These are phyloP conservation scores for Electrophaes corylata DNA, from an alignment of 2,888 invertebrate species.

Conservation along the genomic window DNA sequence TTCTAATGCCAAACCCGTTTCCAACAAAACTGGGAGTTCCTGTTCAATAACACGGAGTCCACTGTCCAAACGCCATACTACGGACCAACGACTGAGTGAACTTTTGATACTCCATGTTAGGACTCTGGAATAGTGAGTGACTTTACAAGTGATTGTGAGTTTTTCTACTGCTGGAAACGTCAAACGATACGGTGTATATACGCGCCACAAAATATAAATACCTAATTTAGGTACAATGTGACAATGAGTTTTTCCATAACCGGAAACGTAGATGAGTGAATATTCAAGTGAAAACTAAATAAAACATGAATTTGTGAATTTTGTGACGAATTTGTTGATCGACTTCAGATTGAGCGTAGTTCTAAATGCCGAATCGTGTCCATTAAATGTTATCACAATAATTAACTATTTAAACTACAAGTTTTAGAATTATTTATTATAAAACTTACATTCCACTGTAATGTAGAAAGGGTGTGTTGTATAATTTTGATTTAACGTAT, in stretches of 20 bases:
- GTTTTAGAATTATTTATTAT: slow-evolving; percentile 60
- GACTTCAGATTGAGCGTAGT: slow-evolving; percentile 46
- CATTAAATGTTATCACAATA: slow-evolving; percentile 69
- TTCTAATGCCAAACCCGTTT: slow-evolving; percentile 76
- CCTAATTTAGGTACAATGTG: not conserved
- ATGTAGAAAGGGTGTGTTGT: slow-evolving; percentile 43
- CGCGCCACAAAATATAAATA: not conserved
- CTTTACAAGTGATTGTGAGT: slow-evolving; percentile 23
- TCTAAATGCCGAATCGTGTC: slow-evolving; percentile 76
- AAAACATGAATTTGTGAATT: slow-evolving; percentile 15
- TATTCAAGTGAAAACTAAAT: slow-evolving; percentile 38
- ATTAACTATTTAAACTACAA: slow-evolving; percentile 49
- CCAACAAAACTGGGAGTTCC: slow-evolving; percentile 31
- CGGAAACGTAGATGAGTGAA: slow-evolving; percentile 32
- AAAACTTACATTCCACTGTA: slow-evolving; percentile 44
- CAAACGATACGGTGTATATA: not conserved
- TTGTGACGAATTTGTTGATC: slow-evolving; percentile 38
- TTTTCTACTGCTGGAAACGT: slow-evolving; percentile 25
- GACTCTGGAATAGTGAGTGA: not conserved
- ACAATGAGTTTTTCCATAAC: slow-evolving; percentile 5
- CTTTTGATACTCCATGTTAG: slow-evolving; percentile 1
- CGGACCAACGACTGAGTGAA: slow-evolving; percentile 18
- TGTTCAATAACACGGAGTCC: slow-evolving; percentile 22
- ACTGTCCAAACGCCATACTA: slow-evolving; percentile 12
- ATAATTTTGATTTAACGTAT: slow-evolving; percentile 49